phyloP scores from a whole-genome alignment of 1,140 invertebrate species.

The Ceratina calcarata region DNA sequence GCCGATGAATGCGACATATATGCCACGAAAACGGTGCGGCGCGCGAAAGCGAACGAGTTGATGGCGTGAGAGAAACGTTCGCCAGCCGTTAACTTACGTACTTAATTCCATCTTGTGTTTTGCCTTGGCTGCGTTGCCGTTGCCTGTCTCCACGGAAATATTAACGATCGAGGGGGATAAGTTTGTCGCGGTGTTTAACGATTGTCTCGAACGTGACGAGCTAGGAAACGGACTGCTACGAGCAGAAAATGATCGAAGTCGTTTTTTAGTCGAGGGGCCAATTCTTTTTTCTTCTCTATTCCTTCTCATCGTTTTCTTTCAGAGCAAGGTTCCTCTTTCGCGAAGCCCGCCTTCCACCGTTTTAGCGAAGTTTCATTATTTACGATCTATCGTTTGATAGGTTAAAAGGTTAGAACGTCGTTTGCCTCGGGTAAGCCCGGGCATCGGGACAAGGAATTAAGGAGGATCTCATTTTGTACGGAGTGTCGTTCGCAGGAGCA shows the following conservation, averaged over 20 bases:
- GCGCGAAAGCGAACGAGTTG: conserved; percentile 12
- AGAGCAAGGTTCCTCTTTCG: not conserved
- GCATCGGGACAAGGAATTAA: conserved; percentile 9
- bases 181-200: conserved; percentile 30
- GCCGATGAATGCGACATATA: conserved; percentile 19
- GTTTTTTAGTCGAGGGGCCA: no score
- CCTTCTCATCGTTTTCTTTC: not conserved
- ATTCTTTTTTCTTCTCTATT: no score
- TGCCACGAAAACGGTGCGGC: not conserved
- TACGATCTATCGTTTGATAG: conserved; percentile 10
- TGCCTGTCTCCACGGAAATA: conserved; percentile 3
- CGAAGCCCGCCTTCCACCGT: no score
- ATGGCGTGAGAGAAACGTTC: conserved; percentile 13
- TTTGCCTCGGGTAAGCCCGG: not conserved
- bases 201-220: conserved; percentile 11
- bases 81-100: conserved; percentile 21
- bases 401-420: conserved; percentile 23
- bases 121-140: not conserved
- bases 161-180: conserved; percentile 33
- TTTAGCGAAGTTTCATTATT: conserved; percentile 19
- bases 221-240: no score
- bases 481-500: not conserved
- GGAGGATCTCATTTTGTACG: not conserved
- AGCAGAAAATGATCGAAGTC: conserved; percentile 3
- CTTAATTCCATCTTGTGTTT: conserved; percentile 30